Base-by-base conservation (phyloP, 2,888 invertebrate species). In the Nymphalis urticae region DNA sequence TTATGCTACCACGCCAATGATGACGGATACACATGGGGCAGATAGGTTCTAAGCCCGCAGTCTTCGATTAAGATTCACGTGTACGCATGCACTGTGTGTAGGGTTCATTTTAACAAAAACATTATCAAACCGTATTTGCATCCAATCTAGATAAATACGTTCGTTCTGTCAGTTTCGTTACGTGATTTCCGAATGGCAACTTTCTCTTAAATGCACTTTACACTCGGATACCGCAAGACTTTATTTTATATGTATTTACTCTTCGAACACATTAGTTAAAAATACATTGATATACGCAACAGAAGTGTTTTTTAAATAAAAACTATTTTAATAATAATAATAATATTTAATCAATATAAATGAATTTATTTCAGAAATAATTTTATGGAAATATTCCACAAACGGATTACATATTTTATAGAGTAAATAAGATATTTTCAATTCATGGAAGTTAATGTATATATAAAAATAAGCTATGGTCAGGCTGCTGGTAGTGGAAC, bases 141-240 rank as follows among this genome's bases (percentile, higher is more conserved):
- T 68, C 36, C 10, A 68, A 68, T 68, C 71, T 56, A 63, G 65
- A 68, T 71, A 66, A 68, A 63, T 62, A 71, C 59, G 48, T 69
- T 24, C 53, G n/a, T 56, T 60, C 58, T 66, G 61, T 51, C 48
- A 51, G 50, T 67, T 53, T 59, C 68, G 58, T 62, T 69, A 68
- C 64, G 65, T 68, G 68, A 72, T 68, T 62, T 67, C 67, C 64
- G 62, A 58, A 32, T 53, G 60, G 62, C 61, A 54, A 66, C 72
- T 72, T 72, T 72, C 72, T 66, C 68, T 54, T 42, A 61, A 50
- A 61, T 62, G 27, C 27, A 7, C 21, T 54, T 42, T 60, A 63
- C 62, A 54, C 51, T 51, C 56, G 63, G 64, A 67, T 58, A 42
- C 50, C 42, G 62, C 54, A 50, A 48, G 58, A 62, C 36, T 24